Base-by-base conservation (phyloP, 2,797 vertebrate species). In the Megaceryle alcyon region DNA sequence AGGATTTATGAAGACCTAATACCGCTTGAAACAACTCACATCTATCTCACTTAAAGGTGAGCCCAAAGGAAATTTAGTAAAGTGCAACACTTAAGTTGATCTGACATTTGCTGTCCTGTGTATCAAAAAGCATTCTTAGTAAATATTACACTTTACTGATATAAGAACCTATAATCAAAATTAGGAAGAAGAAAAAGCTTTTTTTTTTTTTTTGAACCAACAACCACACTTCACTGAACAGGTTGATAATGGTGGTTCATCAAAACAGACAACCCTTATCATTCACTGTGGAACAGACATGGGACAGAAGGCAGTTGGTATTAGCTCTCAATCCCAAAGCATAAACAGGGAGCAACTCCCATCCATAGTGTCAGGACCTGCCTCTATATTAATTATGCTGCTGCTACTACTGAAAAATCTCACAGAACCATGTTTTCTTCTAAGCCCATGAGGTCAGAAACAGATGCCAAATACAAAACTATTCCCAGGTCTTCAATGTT, bases 1-100 rank as follows among this genome's bases (percentile, higher is more conserved):
- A 83, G 79, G 89, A 93, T 92, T 95, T 94, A 95, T 88, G 87
- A 94, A 91, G 64, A 87, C 66, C 76, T 92, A 91, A 91, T 64
- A 85, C 6, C 18, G 75, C 75, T 82, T 88, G 61, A 90, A 96
- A 90, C 64, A 82, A 80, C 64, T 81, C 72, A 46, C 64, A 95
- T 92, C 72, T 77, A 92, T 95, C 91, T 89, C 87, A 92, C 89
- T 95, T 92, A 85, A 92, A 92, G 44, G 37, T 89, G n/a, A 89
- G 12, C 92, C 95, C 92, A 57, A 81, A 87, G 91, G 95, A 95
- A 94, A 96, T 94, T 83, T 65, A 75, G 79, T 33, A 65, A 91
- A 82, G 39, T 86, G 82, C 44, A 86, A 71, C 43, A 31, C 64
- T 89, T 87, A 90, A 94, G 79, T 88, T 53, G 68, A 71, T 68